These are phyloP conservation scores for Scaptodrosophila latifasciaeformis DNA, from an alignment of 2,888 invertebrate genomes.

Conservation along the genomic window DNA sequence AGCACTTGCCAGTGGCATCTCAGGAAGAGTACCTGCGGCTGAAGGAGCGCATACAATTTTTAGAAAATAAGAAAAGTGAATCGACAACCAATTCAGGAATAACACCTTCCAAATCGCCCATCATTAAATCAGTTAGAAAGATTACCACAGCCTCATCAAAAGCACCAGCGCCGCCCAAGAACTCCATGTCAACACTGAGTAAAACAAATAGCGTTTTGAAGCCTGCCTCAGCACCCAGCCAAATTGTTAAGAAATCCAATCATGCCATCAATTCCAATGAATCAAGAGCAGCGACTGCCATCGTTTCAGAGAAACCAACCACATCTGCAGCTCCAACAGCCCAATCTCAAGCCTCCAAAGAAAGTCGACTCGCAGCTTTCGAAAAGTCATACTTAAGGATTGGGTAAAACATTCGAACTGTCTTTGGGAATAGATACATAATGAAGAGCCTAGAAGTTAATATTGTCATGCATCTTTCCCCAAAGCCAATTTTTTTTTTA, in stretches of 20 bases:
- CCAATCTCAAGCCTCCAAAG: constrained; percentile 34
- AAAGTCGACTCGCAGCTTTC: constrained; percentile 59
- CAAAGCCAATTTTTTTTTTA: no score
- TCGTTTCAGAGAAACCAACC: background rate
- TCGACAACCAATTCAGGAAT: background rate
- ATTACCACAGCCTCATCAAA: background rate
- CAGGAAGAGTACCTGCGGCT: constrained; percentile 73
- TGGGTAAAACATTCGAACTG: constrained; percentile 49
- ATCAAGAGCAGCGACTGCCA: background rate
- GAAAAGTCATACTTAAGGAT: constrained; percentile 67
- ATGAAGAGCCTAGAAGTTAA: no score
- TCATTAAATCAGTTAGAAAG: background rate
- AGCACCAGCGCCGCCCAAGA: background rate
- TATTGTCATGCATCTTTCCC: no score
- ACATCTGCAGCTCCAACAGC: background rate
- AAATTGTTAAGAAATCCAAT: background rate
- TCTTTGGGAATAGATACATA: background rate
- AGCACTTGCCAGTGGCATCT: constrained; percentile 72
- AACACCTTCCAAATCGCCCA: background rate
- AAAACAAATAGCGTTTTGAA: no score
- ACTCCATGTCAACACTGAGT: no score
- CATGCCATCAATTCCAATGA: background rate
- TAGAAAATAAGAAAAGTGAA: constrained; percentile 59
- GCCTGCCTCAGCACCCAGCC: background rate
- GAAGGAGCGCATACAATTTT: constrained; percentile 71